phyloP scores from a whole-genome alignment of 2,888 invertebrate genomes.

The Loripinus fragilis region DNA sequence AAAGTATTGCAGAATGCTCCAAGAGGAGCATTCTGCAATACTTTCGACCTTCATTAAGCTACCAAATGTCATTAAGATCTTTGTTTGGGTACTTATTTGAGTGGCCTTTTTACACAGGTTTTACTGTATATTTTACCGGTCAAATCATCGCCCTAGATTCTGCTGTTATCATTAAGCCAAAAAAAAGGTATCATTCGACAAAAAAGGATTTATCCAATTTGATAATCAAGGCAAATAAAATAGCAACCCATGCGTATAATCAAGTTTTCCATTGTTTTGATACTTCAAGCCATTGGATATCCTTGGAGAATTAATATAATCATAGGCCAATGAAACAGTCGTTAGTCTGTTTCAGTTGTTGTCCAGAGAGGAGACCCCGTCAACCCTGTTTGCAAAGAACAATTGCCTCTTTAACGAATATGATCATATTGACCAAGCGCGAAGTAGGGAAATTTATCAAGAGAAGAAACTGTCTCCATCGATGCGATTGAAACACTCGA shows the following conservation, averaged over 20 bases:
- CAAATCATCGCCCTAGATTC: too few relatives aligned
- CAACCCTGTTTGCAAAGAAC: neutral
- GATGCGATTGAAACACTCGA: constrained; percentile 6
- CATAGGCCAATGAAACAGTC: neutral
- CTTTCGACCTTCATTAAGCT: too few relatives aligned
- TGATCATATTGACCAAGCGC: neutral
- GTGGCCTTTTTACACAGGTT: too few relatives aligned
- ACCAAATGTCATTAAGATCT: too few relatives aligned
- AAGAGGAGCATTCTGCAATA: too few relatives aligned
- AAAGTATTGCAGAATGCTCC: too few relatives aligned
- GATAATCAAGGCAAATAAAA: constrained; percentile 8
- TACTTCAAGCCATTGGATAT: neutral
- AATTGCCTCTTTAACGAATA: constrained; percentile 1
- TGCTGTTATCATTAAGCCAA: too few relatives aligned
- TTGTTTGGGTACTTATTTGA: too few relatives aligned
- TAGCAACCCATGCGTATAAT: neutral
- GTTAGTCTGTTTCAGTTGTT: constrained; percentile 1
- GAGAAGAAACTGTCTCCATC: neutral
- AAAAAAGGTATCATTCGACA: too few relatives aligned
- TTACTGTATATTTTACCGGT: too few relatives aligned
- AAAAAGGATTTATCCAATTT: neutral
- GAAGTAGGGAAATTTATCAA: constrained; percentile 1
- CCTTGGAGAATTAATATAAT: neutral
- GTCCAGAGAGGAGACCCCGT: neutral
- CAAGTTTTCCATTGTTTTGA: constrained; percentile 8